Base-by-base conservation (phyloP, 2,888 invertebrate species). In the Sphaerophoria rueppellii region DNA sequence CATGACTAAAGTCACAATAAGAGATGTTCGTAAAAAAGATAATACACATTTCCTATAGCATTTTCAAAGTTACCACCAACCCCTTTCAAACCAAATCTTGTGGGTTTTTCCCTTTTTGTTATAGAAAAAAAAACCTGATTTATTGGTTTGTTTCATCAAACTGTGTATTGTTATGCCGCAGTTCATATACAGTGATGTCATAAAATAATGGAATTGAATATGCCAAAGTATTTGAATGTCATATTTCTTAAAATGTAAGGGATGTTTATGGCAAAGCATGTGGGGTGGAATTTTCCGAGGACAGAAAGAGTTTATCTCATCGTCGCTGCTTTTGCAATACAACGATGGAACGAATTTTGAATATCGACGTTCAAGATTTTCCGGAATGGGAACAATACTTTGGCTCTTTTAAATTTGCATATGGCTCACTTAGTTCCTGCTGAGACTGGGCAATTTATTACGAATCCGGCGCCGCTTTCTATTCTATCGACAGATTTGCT, bases 71-170 rank as follows among this genome's bases (percentile, higher is more conserved):
- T 50, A 11, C 6, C 48, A 46, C 61, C 79, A 57, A 83, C 75
- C 80, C 75, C 80, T 80, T 85, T 80, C 76, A 63, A 58, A 50
- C 63, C 6, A 76, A 85, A 76, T 80, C 69, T 80, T 85, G 75
- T 80, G 83, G 80, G 75, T 80, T 85, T 80, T 71, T 61, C 60
- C 54, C 24, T 61, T 55, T 67, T 60, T 75, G 54, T 46, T 58
- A 52, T 40, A 57, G 50, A 79, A 70, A 74, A 80, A 67, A 69
- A 43, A 63, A 58, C 85, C 85, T 87, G 87, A 87, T 87, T 87
- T 87, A 87, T 87, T 75, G 78, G 74, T 81, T 77, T 82, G 81
- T 78, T 82, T 87, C 85, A 87, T 87, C 87, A 87, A 87, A 86
- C 70, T 86, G 80, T 80, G 81, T 87, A 87, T 87, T 87, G 87